phyloP scores from a whole-genome alignment of 2,797 vertebrate genomes.

The Enteromius fasciolatus region DNA sequence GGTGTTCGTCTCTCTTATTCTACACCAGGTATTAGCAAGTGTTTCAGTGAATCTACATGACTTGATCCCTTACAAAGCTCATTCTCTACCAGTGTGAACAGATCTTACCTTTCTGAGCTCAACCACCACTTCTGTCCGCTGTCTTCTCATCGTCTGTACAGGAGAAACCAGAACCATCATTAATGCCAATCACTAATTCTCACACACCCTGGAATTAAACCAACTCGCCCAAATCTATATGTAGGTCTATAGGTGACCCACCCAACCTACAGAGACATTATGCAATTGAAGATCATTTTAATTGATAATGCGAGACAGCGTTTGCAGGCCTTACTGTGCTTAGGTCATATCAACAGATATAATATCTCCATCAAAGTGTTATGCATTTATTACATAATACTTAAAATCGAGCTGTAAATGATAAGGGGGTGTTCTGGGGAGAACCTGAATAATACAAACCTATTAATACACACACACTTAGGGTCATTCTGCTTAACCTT shows the following conservation, averaged over 20 bases:
- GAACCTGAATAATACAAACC: neutral
- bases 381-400: too few relatives aligned
- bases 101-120: slow-evolving; percentile 93
- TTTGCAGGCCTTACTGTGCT: neutral
- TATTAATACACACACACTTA: neutral
- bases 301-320: neutral
- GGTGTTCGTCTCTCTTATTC: slow-evolving; percentile 98
- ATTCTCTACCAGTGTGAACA: neutral
- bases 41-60: neutral
- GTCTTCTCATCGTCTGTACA: slow-evolving; percentile 96
- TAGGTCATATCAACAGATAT: neutral
- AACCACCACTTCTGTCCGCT: slow-evolving; percentile 97
- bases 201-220: neutral
- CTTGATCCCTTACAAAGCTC: neutral
- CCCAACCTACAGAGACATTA: neutral
- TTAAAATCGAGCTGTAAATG: neutral
- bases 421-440: neutral
- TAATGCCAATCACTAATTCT: neutral
- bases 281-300: neutral
- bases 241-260: neutral
- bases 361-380: neutral
- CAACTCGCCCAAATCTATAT: neutral
- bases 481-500: neutral
- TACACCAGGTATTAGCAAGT: slow-evolving; percentile 60
- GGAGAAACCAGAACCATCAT: neutral